phyloP scores from a whole-genome alignment of 2,797 vertebrate species.

The Mionectes olivaceus region DNA sequence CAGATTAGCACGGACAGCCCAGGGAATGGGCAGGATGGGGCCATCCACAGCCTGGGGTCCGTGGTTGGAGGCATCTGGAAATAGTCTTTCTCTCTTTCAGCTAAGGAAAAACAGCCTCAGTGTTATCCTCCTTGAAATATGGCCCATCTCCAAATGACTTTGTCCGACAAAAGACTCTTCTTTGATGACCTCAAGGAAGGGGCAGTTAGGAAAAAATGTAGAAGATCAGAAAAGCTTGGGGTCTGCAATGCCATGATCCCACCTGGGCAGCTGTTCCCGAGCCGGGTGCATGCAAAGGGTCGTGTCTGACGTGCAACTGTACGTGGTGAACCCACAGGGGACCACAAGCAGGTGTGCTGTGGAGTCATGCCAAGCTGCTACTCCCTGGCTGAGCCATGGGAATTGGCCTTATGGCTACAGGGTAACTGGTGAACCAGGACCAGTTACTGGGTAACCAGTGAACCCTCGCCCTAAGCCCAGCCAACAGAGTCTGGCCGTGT shows the following conservation, averaged over 20 bases:
- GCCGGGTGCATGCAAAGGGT: neutral
- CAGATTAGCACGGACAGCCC: neutral
- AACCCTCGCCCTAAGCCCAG: neutral
- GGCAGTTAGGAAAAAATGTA: neutral
- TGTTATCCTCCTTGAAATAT: neutral
- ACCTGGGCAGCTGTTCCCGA: neutral
- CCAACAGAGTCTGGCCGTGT: neutral
- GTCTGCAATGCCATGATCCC: neutral
- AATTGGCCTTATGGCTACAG: constrained; percentile 9
- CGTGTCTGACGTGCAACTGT: rapidly evolving
- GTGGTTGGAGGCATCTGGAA: constrained; percentile 12
- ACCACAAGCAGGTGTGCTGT: constrained; percentile 19
- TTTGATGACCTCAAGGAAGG: neutral
- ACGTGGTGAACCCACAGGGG: neutral
- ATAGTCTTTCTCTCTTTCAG: neutral
- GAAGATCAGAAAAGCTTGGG: neutral
- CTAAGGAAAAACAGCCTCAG: neutral
- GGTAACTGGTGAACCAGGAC: neutral
- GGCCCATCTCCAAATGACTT: neutral
- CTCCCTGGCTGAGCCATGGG: neutral
- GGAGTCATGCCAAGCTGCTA: neutral
- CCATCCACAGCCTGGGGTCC: neutral
- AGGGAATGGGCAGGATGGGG: neutral
- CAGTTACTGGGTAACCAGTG: neutral
- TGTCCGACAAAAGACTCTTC: neutral